Percentiles rank a stretch among this genome's conserved stretches.
Conservation (phyloP, 2,113 vertebrate genomes). For the Tor tambroides region DNA sequence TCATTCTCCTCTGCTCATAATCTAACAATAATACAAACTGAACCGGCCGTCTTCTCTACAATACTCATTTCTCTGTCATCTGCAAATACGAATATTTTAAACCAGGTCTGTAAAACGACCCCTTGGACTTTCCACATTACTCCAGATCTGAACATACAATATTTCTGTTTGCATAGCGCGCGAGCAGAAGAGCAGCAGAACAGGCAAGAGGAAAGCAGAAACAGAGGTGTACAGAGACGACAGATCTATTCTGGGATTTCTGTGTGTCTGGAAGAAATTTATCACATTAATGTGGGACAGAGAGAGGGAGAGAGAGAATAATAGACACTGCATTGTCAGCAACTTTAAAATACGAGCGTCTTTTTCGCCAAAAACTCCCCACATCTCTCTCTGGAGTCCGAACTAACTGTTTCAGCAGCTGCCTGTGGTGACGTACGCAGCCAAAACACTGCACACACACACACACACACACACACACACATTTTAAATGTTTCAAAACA, state of each 20-base stretch:
- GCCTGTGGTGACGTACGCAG: neutral
- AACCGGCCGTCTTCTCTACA: neutral
- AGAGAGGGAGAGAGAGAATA: conserved; percentile 37
- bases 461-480: neutral
- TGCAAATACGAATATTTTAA: neutral
- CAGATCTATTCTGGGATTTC: conserved; percentile 33
- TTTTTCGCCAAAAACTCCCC: conserved; percentile 6
- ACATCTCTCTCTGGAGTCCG: conserved; percentile 9
- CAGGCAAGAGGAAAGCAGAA: neutral
- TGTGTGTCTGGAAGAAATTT: neutral
- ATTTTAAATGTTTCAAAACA: neutral
- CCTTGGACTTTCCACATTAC: neutral
- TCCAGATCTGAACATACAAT: neutral
- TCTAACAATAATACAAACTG: neutral
- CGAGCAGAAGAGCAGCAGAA: neutral
- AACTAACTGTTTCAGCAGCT: conserved; percentile 28
- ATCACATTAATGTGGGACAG: conserved; percentile 28
- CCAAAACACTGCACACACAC: neutral
- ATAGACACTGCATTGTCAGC: conserved; percentile 35
- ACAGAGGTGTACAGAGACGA: neutral
- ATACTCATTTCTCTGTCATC: neutral
- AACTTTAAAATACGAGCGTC: conserved; percentile 20
- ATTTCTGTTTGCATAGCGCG: neutral
- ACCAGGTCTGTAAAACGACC: neutral
- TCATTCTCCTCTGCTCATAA: neutral